Evolutionary conservation across 2,797 vertebrate genomes (phyloP), one percentile per base, ranked within the genome.

Genomic region (Takifugu ocellatus): DNA sequence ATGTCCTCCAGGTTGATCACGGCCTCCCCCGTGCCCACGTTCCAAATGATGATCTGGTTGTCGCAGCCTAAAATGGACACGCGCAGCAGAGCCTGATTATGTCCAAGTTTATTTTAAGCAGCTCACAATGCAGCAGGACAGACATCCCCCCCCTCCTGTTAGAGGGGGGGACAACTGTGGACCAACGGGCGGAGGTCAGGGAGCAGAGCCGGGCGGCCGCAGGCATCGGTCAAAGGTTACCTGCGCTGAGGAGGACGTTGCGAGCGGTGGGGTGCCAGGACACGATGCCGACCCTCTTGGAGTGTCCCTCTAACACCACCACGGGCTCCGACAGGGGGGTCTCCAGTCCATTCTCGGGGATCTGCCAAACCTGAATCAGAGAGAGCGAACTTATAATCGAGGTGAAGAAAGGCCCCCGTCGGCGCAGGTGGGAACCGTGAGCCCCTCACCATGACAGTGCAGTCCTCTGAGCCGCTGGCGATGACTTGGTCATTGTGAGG

Each of bases 391-490:
- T 31, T 0, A 33, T 21, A 33, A 16, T 14, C n/a, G 6, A 16
- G 14, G 16, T 2, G 7, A 21, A 10, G n/a, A n/a, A 47, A 6
- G 17, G 10, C 16, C 16, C 31, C 33, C 11, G 11, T 33, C 33
- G 11, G 33, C 1, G 2, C 1, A 11, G 8, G 33, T 11, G 33
- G 7, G 33, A 24, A 24, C 16, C 42, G 51, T 1, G 16, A 24
- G 29, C 51, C 8, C 2, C 82, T 84, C 79, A 98, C 97, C 97
- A 98, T 98, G 66, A 98, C 94, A 0, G 94, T 94, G 90, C 96
- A 98, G 86, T 99, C 97, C 88, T 99, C 97, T 0, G 97, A 98
- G 59, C 96, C 96, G 0, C 97, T 98, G 64, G 97, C 97, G 8
- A 99, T 96, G 56, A 99, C 93, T 0, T 91, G 94, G 79, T 99